These are phyloP conservation scores for Callosobruchus maculatus DNA, from an alignment of 2,888 invertebrate genomes.

Conservation along the genomic window DNA sequence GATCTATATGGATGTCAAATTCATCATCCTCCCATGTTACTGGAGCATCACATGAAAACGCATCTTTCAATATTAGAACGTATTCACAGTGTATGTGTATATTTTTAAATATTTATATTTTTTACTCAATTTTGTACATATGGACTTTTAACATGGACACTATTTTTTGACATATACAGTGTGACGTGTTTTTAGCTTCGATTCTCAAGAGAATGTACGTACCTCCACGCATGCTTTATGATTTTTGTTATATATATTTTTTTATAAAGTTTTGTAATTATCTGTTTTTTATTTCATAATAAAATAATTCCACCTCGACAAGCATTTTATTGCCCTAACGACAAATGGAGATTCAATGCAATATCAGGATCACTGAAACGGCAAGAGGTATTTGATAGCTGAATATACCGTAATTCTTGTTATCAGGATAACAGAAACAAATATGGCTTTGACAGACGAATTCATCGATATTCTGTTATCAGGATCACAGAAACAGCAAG, in stretches of 20 bases:
- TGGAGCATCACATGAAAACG: background rate
- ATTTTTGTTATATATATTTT: constrained; percentile 17
- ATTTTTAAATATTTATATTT: background rate
- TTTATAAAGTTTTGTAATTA: constrained; percentile 19
- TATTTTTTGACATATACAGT: background rate
- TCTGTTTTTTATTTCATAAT: background rate
- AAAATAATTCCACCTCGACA: background rate
- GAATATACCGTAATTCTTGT: too few relatives aligned
- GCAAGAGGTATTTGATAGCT: too few relatives aligned
- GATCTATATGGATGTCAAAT: too few relatives aligned
- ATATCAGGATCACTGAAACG: too few relatives aligned
- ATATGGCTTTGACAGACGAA: too few relatives aligned
- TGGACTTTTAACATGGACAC: background rate
- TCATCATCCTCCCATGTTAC: background rate
- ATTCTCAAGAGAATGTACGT: background rate
- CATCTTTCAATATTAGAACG: background rate
- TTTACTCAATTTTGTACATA: background rate
- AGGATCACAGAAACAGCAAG: too few relatives aligned
- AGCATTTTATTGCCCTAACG: background rate
- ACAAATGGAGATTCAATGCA: too few relatives aligned
- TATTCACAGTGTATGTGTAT: background rate
- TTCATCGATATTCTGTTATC: too few relatives aligned
- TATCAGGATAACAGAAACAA: too few relatives aligned
- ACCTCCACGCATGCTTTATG: constrained; percentile 14
- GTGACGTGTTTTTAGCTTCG: background rate